Base-by-base conservation (phyloP, 2,797 vertebrate genomes). In the Sebastes steindachneri region DNA sequence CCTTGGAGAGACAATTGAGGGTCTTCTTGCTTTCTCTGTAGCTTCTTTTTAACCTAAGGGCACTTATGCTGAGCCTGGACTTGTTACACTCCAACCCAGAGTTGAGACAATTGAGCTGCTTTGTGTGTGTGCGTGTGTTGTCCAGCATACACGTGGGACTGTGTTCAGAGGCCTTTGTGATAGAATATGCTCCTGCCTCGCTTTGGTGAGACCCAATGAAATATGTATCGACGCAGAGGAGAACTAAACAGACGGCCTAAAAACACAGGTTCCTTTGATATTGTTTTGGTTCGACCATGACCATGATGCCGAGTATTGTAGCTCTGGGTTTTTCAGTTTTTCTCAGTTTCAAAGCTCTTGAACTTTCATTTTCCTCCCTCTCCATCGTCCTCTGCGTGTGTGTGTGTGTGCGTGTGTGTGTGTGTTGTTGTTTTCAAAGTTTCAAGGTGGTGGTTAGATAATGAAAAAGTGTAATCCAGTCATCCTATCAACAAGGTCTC, bases 1-100 rank as follows among this genome's bases (percentile, higher is more conserved):
- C 93, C 92, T 92, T 90, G 75, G 91, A 94, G 94, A 94, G 89
- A 93, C 92, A 92, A 94, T 94, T 85, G 91, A 89, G 87, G 83
- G 64, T 75, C 87, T 84, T 90, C 79, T 92, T 33, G 57, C 74
- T 88, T 83, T 86, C 86, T 87, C 82, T 92, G 85, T 71, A 88
- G 83, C 82, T 79, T 88, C 85, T 88, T 86, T 90, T 91, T 90
- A 87, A 93, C 94, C 92, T 92, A 63, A 90, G 93, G 94, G 93
- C 91, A 90, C 84, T 73, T 64, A 67, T 28, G 48, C 88, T 82
- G 78, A 90, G 86, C 72, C 74, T 86, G 83, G 84, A 89, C 90
- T 93, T 85, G 87, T 89, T 90, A 90, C 83, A 77, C 77, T 86
- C 45, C 72, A 73, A 57, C 63, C 83, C 73, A 78, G 88, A n/a